Conservation (phyloP, 2,888 invertebrate genomes). For the Strigamia transsilvanica region DNA sequence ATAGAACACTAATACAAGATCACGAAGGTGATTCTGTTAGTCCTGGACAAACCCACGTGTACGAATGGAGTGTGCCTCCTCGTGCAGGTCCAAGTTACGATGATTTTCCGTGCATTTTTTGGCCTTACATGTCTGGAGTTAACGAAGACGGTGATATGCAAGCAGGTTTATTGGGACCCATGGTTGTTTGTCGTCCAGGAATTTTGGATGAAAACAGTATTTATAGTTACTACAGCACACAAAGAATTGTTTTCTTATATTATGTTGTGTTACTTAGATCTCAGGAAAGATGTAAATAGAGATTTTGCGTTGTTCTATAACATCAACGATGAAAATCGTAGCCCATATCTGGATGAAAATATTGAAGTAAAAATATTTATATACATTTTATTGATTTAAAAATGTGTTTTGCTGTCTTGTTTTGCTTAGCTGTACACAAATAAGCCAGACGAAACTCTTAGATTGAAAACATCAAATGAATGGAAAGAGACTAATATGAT, state of each 20-base stretch:
- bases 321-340: slow-evolving; percentile 59
- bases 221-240: too few species aligned
- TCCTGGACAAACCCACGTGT: slow-evolving; percentile 55
- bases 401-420: too few species aligned
- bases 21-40: slow-evolving; percentile 54
- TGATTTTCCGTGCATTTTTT: slow-evolving; percentile 57
- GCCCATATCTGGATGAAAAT: slow-evolving; percentile 60
- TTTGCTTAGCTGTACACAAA: background rate
- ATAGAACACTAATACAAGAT: background rate
- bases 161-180: slow-evolving; percentile 56
- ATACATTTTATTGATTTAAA: too few species aligned
- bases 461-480: background rate
- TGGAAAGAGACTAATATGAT: background rate
- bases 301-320: slow-evolving; percentile 59
- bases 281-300: slow-evolving; percentile 56
- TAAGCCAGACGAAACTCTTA: background rate
- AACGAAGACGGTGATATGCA: slow-evolving; percentile 56
- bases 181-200: slow-evolving; percentile 56
- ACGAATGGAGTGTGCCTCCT: slow-evolving; percentile 57
- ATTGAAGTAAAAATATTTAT: slow-evolving; percentile 50
- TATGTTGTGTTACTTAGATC: too few species aligned
- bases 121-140: slow-evolving; percentile 57
- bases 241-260: too few species aligned
- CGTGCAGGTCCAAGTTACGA: slow-evolving; percentile 56
- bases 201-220: background rate